Base-by-base conservation (phyloP, 2,113 vertebrate species). In the Acanthisitta chloris region DNA sequence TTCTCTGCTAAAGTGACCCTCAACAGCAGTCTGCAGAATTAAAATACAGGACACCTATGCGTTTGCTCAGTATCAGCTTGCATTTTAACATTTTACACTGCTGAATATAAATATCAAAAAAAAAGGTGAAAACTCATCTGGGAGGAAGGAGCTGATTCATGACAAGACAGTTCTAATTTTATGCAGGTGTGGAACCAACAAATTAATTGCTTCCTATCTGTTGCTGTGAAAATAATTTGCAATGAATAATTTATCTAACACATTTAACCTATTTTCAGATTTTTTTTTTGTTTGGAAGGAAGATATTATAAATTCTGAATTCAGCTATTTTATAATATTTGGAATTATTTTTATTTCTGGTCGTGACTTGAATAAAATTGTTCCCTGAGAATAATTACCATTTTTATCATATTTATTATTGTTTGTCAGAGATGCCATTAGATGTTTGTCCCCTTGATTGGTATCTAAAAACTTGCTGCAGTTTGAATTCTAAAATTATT, bases 191-290 rank as follows among this genome's bases (percentile, higher is more conserved):
- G 54, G 17, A 58, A 59, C 8, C 8, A 59, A 43, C 9, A 86
- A 65, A 79, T 54, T 3, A 74, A 52, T 51, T 69, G 14, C 10
- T 55, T 86, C 38, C 20, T 34, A 62, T n/a, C 23, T 73, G 38
- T 21, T 34, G 14, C 34, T 45, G 42, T 38, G 40, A 49, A 91
- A 94, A 94, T 94, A 94, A 94, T 95, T 93, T 88, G 59, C 76
- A 94, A 89, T 91, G 59, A 95, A 95, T 91, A 95, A 95, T 95
- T 94, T 93, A 95, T 91, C 54, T 55, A 82, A 34, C 65, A 86
- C 88, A 81, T 94, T 94, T 91, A 87, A 28, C 8, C 8, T 80
- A 28, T 52, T 69, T 84, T 84, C 42, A 40, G 19, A 9, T 12
- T 52, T 18, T 42, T 29, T 24, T 42, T 64, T 28, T 65, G 4